phyloP scores from a whole-genome alignment of 2,797 vertebrate genomes.

The Alosa sapidissima region DNA sequence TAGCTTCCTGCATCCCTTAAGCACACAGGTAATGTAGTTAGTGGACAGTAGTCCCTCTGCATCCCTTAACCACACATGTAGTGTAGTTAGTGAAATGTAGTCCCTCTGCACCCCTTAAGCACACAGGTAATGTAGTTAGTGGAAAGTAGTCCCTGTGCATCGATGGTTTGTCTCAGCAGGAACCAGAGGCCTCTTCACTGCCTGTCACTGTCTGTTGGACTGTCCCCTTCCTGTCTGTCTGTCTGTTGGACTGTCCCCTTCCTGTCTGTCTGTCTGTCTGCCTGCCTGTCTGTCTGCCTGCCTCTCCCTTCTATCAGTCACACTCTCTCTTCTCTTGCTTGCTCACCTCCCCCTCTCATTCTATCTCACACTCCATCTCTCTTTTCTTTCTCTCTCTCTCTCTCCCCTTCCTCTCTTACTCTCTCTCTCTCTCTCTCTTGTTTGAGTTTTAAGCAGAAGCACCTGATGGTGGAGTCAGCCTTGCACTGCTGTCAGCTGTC shows the following conservation, averaged over 20 bases:
- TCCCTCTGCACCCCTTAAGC: too few species aligned
- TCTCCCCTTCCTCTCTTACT: constrained; percentile 33
- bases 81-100: too few species aligned
- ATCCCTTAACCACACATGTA: too few species aligned
- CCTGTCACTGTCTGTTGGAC: not conserved
- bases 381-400: not conserved
- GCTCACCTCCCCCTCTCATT: constrained; percentile 41
- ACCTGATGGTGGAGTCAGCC: constrained; percentile 73
- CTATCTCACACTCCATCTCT: constrained; percentile 25
- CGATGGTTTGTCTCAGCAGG: not conserved
- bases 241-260: not conserved
- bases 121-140: not conserved
- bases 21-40: too few species aligned
- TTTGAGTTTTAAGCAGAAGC: constrained; percentile 70
- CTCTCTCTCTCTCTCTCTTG: constrained; percentile 35
- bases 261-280: not conserved
- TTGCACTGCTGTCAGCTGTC: constrained; percentile 78
- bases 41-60: too few species aligned
- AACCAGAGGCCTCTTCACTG: not conserved
- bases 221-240: not conserved
- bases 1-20: too few species aligned
- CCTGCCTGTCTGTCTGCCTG: not conserved
- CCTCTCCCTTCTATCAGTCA: not conserved
- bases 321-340: constrained; percentile 42
- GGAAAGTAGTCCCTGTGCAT: not conserved